These are phyloP conservation scores for Seriola dumerili DNA, from an alignment of 2,113 vertebrate genomes.

Conservation along the genomic window DNA sequence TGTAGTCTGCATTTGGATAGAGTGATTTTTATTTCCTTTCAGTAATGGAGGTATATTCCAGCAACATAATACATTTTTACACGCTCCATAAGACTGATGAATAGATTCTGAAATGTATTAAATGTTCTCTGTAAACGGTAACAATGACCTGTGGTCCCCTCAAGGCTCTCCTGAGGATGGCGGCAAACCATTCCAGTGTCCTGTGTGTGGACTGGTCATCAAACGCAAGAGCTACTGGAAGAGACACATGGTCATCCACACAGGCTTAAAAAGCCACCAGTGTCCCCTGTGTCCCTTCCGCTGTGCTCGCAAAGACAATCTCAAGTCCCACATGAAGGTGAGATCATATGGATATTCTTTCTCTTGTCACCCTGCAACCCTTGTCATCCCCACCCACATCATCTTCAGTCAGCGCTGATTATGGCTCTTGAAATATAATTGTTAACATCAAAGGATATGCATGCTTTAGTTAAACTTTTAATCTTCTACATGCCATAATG, in stretches of 20 bases:
- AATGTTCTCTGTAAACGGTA: conserved; percentile 19
- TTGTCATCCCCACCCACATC: conserved; percentile 12
- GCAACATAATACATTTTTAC: neutral
- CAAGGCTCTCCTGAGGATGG: conserved; percentile 96
- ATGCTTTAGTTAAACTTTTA: conserved; percentile 37
- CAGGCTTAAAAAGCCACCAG: conserved; percentile 98
- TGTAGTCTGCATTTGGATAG: conserved; percentile 15
- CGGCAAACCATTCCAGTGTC: conserved; percentile 98
- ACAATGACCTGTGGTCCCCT: conserved; percentile 52
- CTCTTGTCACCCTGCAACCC: neutral
- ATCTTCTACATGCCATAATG: conserved; percentile 14
- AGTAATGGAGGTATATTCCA: conserved; percentile 16
- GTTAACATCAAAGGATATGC: conserved; percentile 30
- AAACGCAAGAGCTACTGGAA: conserved; percentile 99
- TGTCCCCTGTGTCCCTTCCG: conserved; percentile 98
- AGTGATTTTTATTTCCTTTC: conserved; percentile 27
- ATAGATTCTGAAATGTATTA: conserved; percentile 17
- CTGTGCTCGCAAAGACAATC: conserved; percentile 99
- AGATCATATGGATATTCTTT: conserved; percentile 60
- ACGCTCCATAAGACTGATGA: neutral
- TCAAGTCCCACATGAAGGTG: conserved; percentile 99
- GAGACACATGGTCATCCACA: conserved; percentile 99
- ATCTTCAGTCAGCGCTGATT: conserved; percentile 25
- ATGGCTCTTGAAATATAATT: conserved; percentile 41
- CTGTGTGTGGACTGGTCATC: conserved; percentile 98